phyloP scores from a whole-genome alignment of 2,888 invertebrate genomes.

The Ochropleura leucogaster region DNA sequence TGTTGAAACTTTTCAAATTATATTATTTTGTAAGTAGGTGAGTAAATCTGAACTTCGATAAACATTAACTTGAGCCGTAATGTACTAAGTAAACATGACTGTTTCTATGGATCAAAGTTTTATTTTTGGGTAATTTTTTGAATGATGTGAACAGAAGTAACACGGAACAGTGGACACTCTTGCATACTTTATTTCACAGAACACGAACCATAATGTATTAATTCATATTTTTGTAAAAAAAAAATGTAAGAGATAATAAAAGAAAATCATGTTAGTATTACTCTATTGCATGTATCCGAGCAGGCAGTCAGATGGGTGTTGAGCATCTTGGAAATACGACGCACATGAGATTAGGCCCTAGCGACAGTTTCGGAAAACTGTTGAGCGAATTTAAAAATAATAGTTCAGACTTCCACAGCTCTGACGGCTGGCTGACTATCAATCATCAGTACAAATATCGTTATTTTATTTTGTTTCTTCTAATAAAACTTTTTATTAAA shows the following conservation, averaged over 20 bases:
- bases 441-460: conserved; percentile 22
- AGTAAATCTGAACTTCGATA: not conserved
- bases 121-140: not conserved
- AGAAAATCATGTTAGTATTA: too few species aligned
- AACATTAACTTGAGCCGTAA: not conserved
- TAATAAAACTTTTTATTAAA: conserved; percentile 17
- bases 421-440: conserved; percentile 7
- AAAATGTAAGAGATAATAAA: too few species aligned
- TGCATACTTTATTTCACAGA: too few species aligned
- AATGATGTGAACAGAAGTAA: too few species aligned
- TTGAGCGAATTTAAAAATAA: conserved; percentile 13
- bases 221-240: too few species aligned
- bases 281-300: too few species aligned
- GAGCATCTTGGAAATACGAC: too few species aligned
- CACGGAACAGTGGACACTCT: too few species aligned
- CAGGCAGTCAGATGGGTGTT: too few species aligned
- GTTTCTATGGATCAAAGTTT: not conserved
- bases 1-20: not conserved
- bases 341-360: too few species aligned
- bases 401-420: not conserved
- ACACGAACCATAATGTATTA: too few species aligned
- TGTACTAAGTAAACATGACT: not conserved
- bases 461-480: conserved; percentile 22
- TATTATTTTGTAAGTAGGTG: not conserved
- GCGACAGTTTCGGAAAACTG: too few species aligned